These are phyloP conservation scores for Amyelois transitella DNA, from an alignment of 1,140 invertebrate genomes.

Conservation along the genomic window DNA sequence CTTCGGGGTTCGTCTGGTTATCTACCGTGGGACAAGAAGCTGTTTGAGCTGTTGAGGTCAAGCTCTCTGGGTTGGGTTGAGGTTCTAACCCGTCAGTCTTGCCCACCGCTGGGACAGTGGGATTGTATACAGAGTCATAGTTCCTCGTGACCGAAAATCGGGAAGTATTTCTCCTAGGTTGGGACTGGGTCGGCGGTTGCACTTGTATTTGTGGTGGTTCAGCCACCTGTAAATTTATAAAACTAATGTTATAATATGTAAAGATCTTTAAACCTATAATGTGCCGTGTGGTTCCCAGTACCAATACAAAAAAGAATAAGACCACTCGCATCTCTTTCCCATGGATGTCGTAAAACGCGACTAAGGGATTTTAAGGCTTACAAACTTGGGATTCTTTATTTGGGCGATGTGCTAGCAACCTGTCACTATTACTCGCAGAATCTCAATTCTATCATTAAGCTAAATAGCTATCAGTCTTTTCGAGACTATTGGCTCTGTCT, in stretches of 20 bases:
- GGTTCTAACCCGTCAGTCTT: not conserved
- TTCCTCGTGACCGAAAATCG: constrained; percentile 66
- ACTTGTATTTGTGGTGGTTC: constrained; percentile 52
- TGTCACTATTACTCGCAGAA: no score
- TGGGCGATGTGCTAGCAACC: no score
- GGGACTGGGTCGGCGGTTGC: constrained; percentile 21
- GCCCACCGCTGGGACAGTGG: constrained; percentile 17
- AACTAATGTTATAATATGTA: not conserved
- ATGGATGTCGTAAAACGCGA: no score
- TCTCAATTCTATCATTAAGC: no score
- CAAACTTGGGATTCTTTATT: no score
- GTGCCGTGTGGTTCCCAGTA: no score
- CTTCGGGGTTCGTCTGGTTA: not conserved
- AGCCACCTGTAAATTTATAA: constrained; percentile 35
- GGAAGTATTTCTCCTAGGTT: constrained; percentile 33
- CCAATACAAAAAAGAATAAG: no score
- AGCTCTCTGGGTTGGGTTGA: not conserved
- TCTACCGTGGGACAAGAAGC: not conserved
- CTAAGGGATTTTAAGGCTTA: no score
- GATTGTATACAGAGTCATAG: constrained; percentile 51
- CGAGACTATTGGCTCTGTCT: no score
- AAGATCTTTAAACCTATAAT: not conserved
- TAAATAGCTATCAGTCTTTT: not conserved
- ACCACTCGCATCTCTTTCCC: no score
- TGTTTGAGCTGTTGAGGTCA: not conserved